Percentiles rank a stretch among this genome's conserved stretches.
phyloP scores from a whole-genome alignment of 2,888 invertebrate species.

The Oasisia sp. region DNA sequence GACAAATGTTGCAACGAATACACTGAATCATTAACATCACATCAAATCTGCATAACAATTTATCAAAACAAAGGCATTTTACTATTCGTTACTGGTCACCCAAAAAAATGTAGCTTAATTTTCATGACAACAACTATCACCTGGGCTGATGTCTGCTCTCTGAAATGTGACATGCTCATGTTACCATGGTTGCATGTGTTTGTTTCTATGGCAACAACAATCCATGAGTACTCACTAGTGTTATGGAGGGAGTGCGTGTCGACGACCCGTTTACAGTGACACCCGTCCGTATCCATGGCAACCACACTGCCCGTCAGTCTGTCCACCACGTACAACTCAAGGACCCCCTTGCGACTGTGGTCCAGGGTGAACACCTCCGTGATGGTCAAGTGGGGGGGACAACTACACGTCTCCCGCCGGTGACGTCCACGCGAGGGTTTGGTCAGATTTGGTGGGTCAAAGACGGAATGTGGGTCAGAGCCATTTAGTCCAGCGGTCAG shows the following conservation, averaged over 20 bases:
- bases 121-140: not conserved
- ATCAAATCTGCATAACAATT: not conserved
- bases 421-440: not conserved
- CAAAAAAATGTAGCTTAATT: not conserved
- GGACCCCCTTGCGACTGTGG: slow-evolving; percentile 60
- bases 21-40: not conserved
- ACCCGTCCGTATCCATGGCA: slow-evolving; percentile 19
- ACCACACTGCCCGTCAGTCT: not conserved
- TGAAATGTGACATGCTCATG: not conserved
- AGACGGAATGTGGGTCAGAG: slow-evolving; percentile 39
- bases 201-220: not conserved
- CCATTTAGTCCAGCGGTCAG: slow-evolving; percentile 70
- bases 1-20: not conserved
- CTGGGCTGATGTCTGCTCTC: not conserved
- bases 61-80: not conserved
- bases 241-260: not conserved
- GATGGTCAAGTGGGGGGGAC: slow-evolving; percentile 73
- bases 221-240: not conserved
- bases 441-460: slow-evolving; percentile 25
- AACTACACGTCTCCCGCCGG: slow-evolving; percentile 70
- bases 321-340: not conserved
- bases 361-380: slow-evolving; percentile 77
- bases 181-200: not conserved
- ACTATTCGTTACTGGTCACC: not conserved
- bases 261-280: not conserved